Conservation (phyloP, 2,888 invertebrate species). For the Sarcophaga carnaria region DNA sequence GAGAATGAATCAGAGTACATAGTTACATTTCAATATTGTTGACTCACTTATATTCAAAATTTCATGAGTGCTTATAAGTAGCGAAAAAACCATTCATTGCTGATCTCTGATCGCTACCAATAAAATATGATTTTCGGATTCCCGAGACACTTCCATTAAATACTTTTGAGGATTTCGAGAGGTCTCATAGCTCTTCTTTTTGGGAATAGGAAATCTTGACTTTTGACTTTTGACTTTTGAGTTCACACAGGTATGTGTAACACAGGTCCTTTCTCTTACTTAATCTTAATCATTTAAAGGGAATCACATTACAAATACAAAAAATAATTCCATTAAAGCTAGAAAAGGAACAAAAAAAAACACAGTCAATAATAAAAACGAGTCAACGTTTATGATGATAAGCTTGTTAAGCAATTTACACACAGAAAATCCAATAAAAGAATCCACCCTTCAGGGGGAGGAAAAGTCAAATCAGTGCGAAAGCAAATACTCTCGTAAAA, state of each 20-base stretch:
- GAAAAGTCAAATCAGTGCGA: conserved; percentile 48
- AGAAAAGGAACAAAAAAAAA: conserved; percentile 12
- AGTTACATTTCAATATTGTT: no score
- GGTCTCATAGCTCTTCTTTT: no score
- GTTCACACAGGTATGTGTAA: neutral
- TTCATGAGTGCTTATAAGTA: no score
- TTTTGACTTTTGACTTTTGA: no score
- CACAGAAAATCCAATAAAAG: neutral
- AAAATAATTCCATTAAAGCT: conserved; percentile 53
- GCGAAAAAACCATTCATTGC: no score
- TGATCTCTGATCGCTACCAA: no score
- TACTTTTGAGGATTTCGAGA: no score
- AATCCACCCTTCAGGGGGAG: conserved; percentile 48
- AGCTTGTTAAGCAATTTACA: conserved; percentile 66
- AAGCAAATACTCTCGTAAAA: conserved; percentile 3
- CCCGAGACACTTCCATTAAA: no score
- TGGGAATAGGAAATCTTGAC: no score
- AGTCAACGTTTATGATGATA: conserved; percentile 59
- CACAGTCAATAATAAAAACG: conserved; percentile 50
- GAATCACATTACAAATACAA: conserved; percentile 28
- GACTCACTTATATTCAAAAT: no score
- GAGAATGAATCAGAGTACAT: no score
- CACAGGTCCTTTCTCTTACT: conserved; percentile 3
- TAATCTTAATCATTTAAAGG: conserved; percentile 33
- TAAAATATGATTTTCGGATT: no score